These are phyloP conservation scores for Dermochelys coriacea DNA, from an alignment of 2,797 vertebrate species.

Conservation along the genomic window DNA sequence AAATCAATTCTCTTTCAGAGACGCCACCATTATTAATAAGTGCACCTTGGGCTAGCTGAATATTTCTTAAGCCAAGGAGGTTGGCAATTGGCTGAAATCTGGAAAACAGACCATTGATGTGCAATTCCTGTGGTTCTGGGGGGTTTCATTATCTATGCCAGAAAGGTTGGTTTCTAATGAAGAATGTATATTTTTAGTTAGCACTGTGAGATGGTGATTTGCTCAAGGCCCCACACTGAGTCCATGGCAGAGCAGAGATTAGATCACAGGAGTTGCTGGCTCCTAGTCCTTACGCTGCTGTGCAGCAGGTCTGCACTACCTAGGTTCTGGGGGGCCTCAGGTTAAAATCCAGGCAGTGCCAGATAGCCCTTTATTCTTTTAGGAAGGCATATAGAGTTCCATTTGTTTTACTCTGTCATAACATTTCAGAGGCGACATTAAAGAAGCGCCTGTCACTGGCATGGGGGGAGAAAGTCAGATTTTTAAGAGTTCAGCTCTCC, in stretches of 20 bases:
- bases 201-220: not conserved
- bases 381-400: not conserved
- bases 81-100: not conserved
- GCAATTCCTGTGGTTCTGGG: not conserved
- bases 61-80: not conserved
- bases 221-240: rapidly evolving
- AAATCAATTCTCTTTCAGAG: not conserved
- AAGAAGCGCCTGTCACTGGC: not conserved
- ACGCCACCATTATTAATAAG: not conserved
- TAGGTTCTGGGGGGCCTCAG: not conserved
- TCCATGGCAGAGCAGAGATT: not conserved
- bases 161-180: not conserved
- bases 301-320: not conserved
- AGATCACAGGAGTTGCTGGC: not conserved
- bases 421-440: not conserved
- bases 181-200: rapidly evolving
- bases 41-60: not conserved
- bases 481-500: not conserved
- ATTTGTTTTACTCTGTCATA: not conserved
- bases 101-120: not conserved
- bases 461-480: not conserved
- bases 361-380: not conserved
- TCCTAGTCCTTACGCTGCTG: not conserved
- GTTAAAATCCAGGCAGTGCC: not conserved
- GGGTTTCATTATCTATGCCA: not conserved